A percentile compares a stretch with the other conserved stretches of the same genome.
These are phyloP conservation scores for Gadopsis bispinosus DNA, from an alignment of 2,797 vertebrate species.

Conservation along the genomic window DNA sequence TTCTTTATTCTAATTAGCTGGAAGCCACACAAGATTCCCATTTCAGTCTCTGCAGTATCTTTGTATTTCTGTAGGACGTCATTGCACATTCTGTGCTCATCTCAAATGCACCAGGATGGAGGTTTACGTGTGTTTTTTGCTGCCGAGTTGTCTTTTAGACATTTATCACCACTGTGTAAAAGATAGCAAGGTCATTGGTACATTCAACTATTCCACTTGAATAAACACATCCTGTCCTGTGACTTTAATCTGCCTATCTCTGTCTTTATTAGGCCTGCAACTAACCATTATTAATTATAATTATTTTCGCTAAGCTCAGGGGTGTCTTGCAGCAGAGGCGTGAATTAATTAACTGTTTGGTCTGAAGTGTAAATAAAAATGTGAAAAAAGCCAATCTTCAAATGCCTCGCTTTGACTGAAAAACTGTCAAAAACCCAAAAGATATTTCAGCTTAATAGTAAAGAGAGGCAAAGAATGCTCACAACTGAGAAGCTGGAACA, in stretches of 20 bases:
- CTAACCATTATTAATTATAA: neutral
- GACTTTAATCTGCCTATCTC: too few relatives aligned
- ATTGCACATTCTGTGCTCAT: neutral
- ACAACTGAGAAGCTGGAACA: accelerated
- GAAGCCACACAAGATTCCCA: neutral
- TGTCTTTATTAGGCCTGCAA: neutral
- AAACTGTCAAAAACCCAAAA: neutral
- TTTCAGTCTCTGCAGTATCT: neutral
- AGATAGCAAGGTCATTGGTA: conserved; percentile 12
- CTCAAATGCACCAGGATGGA: neutral
- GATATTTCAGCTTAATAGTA: neutral
- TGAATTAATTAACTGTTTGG: neutral
- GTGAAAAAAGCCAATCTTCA: too few relatives aligned
- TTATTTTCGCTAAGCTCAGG: neutral
- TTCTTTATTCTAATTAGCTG: conserved; percentile 1
- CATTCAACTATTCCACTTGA: too few relatives aligned
- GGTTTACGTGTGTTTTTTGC: neutral
- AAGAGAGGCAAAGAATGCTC: neutral
- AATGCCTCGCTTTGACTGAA: neutral
- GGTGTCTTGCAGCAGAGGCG: too few relatives aligned
- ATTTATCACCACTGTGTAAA: conserved; percentile 19
- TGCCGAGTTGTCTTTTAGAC: neutral
- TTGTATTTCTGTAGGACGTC: neutral
- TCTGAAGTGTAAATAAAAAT: neutral
- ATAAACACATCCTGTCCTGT: too few relatives aligned